Evolutionary conservation across 2,797 vertebrate species (phyloP).

Genomic region (Typhlichthys subterraneus): DNA sequence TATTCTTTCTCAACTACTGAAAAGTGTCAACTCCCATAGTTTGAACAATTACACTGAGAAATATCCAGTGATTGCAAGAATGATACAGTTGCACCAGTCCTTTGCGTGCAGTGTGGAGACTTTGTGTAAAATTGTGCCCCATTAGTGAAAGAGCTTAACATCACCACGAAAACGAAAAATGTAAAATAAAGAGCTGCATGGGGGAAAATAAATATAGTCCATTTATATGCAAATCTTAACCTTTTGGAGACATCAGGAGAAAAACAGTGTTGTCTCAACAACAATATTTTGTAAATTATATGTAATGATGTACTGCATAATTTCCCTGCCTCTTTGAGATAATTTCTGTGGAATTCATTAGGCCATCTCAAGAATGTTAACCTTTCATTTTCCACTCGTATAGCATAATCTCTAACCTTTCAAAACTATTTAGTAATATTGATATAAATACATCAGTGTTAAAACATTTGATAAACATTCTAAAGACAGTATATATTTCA

Average conservation of each 20-base stretch:
- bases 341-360: slow-evolving; percentile 35
- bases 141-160: slow-evolving; percentile 50
- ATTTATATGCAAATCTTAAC: slow-evolving; percentile 76
- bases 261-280: slow-evolving; percentile 45
- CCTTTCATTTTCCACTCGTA: slow-evolving; percentile 34
- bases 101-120: neutral
- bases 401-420: slow-evolving; percentile 49
- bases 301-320: slow-evolving; percentile 51
- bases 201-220: slow-evolving; percentile 59
- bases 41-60: slow-evolving; percentile 28
- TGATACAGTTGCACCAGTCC: neutral
- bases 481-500: no score
- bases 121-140: slow-evolving; percentile 32
- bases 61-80: slow-evolving; percentile 1
- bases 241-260: slow-evolving; percentile 65
- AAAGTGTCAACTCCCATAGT: slow-evolving; percentile 15
- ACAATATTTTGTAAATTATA: slow-evolving; percentile 55
- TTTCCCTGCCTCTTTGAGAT: slow-evolving; percentile 32
- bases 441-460: neutral
- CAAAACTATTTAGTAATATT: slow-evolving; percentile 36
- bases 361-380: slow-evolving; percentile 43
- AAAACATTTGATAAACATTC: no score
- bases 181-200: slow-evolving; percentile 50
- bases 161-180: slow-evolving; percentile 55
- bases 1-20: neutral